Percentiles rank a stretch among this genome's conserved stretches.
These are phyloP conservation scores for Eolophus roseicapilla DNA, from an alignment of 2,113 vertebrate species.

Conservation along the genomic window DNA sequence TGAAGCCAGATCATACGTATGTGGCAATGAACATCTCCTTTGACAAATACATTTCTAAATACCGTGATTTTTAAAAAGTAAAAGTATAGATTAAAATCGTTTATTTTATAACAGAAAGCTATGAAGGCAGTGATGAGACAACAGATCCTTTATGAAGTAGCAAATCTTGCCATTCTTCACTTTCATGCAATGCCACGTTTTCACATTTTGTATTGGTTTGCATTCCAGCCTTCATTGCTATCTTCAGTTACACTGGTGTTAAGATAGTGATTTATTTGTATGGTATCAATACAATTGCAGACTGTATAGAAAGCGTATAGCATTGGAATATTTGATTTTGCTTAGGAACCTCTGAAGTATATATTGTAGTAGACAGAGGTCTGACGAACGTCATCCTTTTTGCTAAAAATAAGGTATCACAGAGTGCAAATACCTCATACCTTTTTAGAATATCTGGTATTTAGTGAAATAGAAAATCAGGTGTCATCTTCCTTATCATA, in stretches of 20 bases:
- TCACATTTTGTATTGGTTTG: not conserved
- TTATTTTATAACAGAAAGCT: not conserved
- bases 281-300: not conserved
- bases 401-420: not conserved
- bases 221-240: not conserved
- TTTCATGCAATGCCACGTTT: fast-evolving
- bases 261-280: not conserved
- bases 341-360: not conserved
- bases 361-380: not conserved
- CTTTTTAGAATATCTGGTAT: not conserved
- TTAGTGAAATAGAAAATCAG: not conserved
- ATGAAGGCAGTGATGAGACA: not conserved
- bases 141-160: not conserved
- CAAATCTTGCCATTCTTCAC: not conserved
- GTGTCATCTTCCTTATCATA: not conserved
- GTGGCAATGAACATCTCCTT: not conserved
- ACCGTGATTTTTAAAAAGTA: not conserved
- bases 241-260: not conserved
- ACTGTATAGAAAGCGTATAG: not conserved
- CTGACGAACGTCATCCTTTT: not conserved
- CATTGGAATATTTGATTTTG: not conserved
- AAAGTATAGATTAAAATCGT: not conserved
- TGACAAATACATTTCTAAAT: not conserved
- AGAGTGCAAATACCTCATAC: not conserved
- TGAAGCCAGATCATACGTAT: not conserved